Base-by-base conservation (phyloP, 2,888 invertebrate species). In the Crepidodera aurea region DNA sequence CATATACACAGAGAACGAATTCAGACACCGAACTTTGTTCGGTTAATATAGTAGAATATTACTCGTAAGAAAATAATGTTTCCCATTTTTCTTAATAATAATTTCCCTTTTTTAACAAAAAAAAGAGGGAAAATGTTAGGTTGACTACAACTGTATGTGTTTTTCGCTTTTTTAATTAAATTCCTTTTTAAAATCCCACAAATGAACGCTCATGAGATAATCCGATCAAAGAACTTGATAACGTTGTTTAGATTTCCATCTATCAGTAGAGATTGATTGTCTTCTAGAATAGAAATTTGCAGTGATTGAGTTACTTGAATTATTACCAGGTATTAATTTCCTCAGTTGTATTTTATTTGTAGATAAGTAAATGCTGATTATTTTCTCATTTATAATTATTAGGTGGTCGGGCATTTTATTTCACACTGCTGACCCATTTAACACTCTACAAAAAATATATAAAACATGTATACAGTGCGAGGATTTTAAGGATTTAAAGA, bases 161-260 rank as follows among this genome's bases (percentile, higher is more conserved):
- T 29, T 5, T 29, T 8, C 10, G 2, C 4, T 29, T 8, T 8
- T 8, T 29, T 8, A 29, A 29, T 3, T 7, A 13, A 34, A n/a
- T 12, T 13, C 3, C 4, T 8, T 34, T 34, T 8, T 12, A 4
- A 2, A 8, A 3, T 2, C 2, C n/a, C 12, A 34, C 2, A 3
- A 34, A n/a, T 1, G 3, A 10, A 34, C 34, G 34, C 70, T 68
- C 73, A 73, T 34, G 34, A 1, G 4, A 12, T 4, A 34, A 34
- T 57, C 44, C 70, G 74, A 75, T 76, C 75, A 69, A 68, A 50
- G 72, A 72, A 75, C 78, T 77, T 77, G 78, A 78, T 77, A 77
- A 75, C 46, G 51, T 44, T 53, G 61, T 78, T 76, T 77, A 78
- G 78, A 78, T 62, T 78, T 69, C 58, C 64, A 71, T 71, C 71